Evolutionary conservation across 64 coral and sea anemone species (phyloP).

Genomic region (Porites lutea): DNA sequence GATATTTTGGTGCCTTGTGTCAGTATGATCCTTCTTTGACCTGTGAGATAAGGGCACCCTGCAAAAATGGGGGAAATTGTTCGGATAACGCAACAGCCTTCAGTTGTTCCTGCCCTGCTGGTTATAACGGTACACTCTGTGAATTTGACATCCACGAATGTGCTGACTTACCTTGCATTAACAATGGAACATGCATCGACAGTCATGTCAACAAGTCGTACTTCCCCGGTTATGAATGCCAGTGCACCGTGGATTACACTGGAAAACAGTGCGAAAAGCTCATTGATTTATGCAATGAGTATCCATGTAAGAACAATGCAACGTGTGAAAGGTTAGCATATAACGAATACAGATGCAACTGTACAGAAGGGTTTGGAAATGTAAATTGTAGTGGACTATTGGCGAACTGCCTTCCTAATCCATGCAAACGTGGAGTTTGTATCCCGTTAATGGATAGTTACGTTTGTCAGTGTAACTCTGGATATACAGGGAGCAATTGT

Average conservation of each 20-base stretch:
- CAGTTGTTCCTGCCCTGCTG: constrained; percentile 68
- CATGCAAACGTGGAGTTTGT: constrained; percentile 64
- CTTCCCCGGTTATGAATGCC: constrained; percentile 79
- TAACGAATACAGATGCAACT: constrained; percentile 69
- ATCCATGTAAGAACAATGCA: constrained; percentile 68
- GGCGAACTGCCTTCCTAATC: constrained; percentile 65
- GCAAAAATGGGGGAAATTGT: constrained; percentile 65
- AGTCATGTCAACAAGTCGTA: constrained; percentile 54
- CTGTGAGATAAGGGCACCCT: constrained; percentile 57
- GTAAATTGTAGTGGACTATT: constrained; percentile 80
- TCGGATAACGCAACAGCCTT: constrained; percentile 75
- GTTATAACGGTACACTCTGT: constrained; percentile 74
- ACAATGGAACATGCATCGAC: constrained; percentile 87
- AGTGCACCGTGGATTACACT: constrained; percentile 72
- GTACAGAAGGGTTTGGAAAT: constrained; percentile 81
- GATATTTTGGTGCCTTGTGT: constrained; percentile 74
- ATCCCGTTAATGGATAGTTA: constrained; percentile 70
- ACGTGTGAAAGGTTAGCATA: constrained; percentile 70
- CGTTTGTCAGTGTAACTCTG: constrained; percentile 46
- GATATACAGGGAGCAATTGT: constrained; percentile 69
- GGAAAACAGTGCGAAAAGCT: constrained; percentile 63
- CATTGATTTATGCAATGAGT: constrained; percentile 61
- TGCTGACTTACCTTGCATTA: constrained; percentile 17
- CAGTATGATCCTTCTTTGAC: constrained; percentile 65
- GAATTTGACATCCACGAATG: constrained; percentile 84